phyloP scores from a whole-genome alignment of 2,797 vertebrate species.

The Anableps anableps region DNA sequence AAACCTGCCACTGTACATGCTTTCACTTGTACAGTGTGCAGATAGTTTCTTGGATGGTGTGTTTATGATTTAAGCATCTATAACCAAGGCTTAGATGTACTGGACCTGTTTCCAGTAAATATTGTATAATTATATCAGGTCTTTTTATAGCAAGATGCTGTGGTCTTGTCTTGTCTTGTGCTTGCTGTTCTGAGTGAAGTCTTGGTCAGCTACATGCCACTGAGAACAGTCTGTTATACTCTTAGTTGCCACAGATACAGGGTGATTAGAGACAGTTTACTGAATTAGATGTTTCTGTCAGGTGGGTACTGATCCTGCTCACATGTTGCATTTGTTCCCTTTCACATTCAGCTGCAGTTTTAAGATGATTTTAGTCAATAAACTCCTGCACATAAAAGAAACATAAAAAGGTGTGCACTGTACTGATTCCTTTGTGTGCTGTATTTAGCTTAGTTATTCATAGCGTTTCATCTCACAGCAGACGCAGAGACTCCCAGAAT shows the following conservation, averaged over 20 bases:
- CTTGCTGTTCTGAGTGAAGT: constrained; percentile 29
- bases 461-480: neutral
- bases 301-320: constrained; percentile 17
- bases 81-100: neutral
- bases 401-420: neutral
- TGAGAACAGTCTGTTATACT: constrained; percentile 44
- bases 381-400: neutral
- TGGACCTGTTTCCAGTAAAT: neutral
- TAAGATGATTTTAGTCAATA: neutral
- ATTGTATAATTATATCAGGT: constrained; percentile 7
- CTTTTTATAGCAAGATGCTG: neutral
- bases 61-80: neutral
- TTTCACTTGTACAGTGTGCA: neutral
- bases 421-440: neutral
- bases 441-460: neutral
- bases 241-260: constrained; percentile 65
- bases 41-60: neutral
- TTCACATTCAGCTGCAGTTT: constrained; percentile 20
- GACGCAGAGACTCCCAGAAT: neutral
- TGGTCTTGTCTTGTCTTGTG: constrained; percentile 2
- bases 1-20: neutral
- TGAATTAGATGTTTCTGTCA: constrained; percentile 48
- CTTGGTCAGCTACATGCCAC: constrained; percentile 34
- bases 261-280: constrained; percentile 67
- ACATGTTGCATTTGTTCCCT: constrained; percentile 39